Base-by-base conservation (phyloP, 1,140 invertebrate genomes). In the Luehdorfia chinensis region DNA sequence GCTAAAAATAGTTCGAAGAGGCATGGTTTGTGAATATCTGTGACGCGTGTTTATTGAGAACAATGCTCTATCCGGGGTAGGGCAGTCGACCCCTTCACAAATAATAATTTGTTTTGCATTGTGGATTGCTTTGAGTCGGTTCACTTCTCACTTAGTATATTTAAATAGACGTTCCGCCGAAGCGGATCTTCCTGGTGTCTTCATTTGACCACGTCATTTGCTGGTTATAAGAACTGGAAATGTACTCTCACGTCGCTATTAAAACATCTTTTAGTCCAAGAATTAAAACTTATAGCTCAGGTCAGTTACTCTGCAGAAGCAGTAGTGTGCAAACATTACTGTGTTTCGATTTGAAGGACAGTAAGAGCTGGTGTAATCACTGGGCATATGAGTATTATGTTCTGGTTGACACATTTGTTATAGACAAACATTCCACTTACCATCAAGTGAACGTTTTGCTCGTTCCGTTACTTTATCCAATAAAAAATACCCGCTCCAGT, bases 31-130 rank as follows among this genome's bases (percentile, higher is more conserved):
- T 30, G 25, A 21, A 21, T 21, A 21, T 28, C 8, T 28, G 32
- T 48, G 43, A 55, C 25, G 45, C 53, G 55, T 39, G 37, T 23
- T 31, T 25, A 6, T 8, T 16, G 43, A 44, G 34, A 63, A 66
- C 66, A 73, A 73, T 67, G 23, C 33, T 14, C 48, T 30, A 27
- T 33, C 43, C 37, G 36, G 31, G 21, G 54, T 50, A 47, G 53
- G 43, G 36, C 12, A 6, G 5, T 36, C 55, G 52, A 66, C 67
- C 67, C 67, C 55, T 58, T 41, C 37, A 32, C 47, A 34, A 57
- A 27, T 64, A 52, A 53, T 59, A 60, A 69, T 69, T 60, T 52
- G 48, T 48, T 47, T 45, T 37, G 28, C 34, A 57, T 47, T 53
- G 44, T 49, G 33, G 27, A 39, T 37, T 11, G 33, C 9, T 15